Percentiles rank a stretch among this genome's conserved stretches.
Conservation (phyloP, 2,113 vertebrate genomes). For the Etheostoma cragini region DNA sequence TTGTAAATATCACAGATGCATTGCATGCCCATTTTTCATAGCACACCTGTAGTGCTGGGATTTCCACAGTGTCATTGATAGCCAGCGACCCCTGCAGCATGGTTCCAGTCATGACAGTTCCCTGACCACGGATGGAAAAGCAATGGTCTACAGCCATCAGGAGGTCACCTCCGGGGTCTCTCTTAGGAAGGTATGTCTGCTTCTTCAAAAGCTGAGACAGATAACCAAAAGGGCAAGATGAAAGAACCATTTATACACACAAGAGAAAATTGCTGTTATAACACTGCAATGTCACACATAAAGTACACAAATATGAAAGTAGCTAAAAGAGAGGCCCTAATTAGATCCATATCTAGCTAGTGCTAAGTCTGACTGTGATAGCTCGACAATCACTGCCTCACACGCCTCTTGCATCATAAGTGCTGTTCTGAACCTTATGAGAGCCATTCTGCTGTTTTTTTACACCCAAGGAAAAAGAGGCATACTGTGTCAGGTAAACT, state of each 20-base stretch:
- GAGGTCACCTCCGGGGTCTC: constrained; percentile 91
- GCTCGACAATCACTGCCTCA: background rate
- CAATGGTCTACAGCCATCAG: constrained; percentile 98
- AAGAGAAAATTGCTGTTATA: constrained; percentile 18
- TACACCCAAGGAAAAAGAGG: background rate
- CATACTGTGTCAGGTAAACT: background rate
- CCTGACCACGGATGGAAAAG: constrained; percentile 97
- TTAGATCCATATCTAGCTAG: constrained; percentile 21
- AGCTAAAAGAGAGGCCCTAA: background rate
- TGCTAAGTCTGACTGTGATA: constrained; percentile 1
- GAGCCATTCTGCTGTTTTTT: background rate
- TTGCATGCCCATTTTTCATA: constrained; percentile 1
- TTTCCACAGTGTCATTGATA: constrained; percentile 95
- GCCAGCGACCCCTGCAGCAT: constrained; percentile 93
- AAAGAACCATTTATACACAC: background rate
- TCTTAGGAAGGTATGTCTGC: constrained; percentile 90
- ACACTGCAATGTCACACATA: constrained; percentile 20
- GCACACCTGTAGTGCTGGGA: constrained; percentile 93
- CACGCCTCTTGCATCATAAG: background rate
- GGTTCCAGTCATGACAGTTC: constrained; percentile 98
- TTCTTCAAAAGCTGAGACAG: constrained; percentile 89
- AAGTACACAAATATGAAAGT: background rate
- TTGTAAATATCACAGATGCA: constrained; percentile 31
- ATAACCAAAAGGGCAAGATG: background rate
- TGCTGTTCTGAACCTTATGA: background rate